Evolutionary conservation across 1,140 invertebrate genomes (phyloP), one percentile per base, ranked within the genome.

Genomic region (Leptopilina clavipes): DNA sequence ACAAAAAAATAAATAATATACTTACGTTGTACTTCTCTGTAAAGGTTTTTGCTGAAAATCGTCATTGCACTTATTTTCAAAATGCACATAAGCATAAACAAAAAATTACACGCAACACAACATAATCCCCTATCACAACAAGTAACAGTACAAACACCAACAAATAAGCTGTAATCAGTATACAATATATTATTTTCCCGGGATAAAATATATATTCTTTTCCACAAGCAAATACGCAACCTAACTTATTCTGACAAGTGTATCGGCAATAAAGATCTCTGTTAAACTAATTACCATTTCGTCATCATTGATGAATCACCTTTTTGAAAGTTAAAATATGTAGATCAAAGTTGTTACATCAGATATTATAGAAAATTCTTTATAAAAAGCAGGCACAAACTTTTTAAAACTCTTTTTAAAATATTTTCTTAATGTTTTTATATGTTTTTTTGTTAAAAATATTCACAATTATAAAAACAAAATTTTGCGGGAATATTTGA

Each of bases 281-380:
- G 19, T 25, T 12, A 22, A 59, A 59, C 19, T 65, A 65, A 31
- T 65, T 65, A 65, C 25, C 22, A 65, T 65, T 65, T 31, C 56
- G 56, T 59, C 22, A 59, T 25, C 22, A 25, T 12, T 31, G 22
- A 65, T 65, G 59, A 65, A 65, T 65, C 59, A 65, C 25, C 59
- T 22, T 65, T 65, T 65, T 65, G 59, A 65, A 65, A 65, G 59
- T 65, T 65, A 65, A 65, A 65, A 65, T 65, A 65, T 65, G 59
- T 22, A 65, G 19, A 65, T 25, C 18, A 25, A 59, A 45, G 44
- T 45, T 45, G 11, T 45, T 40, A 40, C 44, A 14, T 14, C 11
- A 45, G 11, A 6, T 52, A 40, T 40, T 40, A 40, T 7, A 52
- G n/a, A 52, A 52, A 52, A 52, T 40, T 40, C 37, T 40, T 40